Base-by-base conservation (phyloP, 37 sponge, comb jelly and placozoan species). In the Eunapius fragilis region DNA sequence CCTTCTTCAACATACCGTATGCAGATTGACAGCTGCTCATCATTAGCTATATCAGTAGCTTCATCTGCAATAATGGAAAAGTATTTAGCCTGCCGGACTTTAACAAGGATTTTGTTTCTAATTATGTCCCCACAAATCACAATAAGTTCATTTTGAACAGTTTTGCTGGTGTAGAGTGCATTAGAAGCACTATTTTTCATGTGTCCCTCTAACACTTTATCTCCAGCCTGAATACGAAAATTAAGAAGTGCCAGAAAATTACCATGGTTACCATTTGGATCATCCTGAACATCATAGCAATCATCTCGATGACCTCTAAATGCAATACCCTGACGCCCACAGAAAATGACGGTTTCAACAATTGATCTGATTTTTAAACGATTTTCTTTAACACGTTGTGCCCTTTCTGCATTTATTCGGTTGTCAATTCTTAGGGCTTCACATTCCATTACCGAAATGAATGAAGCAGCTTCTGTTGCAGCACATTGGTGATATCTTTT, bases 51-150 rank as follows among this genome's bases (percentile, higher is more conserved):
- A 80, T 92, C 86, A 26, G 93, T 85, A 26, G 85, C 94, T 68
- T 90, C 94, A 90, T 94, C 94, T 68, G 93, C 89, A 67, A 93
- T 86, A 10, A 93, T 68, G 36, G 91, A 85, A 70, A 94, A 94
- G 11, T 31, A 82, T 28, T 72, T n/a, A n/a, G 91, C 91, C 38
- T 75, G 32, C 28, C 71, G 68, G n/a, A 85, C 72, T 35, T 70
- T 83, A 37, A 26, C 32, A 0, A 91, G 85, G 35, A 90, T 87
- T 41, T 87, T 87, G 32, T 70, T 38, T n/a, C 79, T 77, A 33
- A 90, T 87, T 17, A 84, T 45, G 37, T 87, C 74, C 31, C 88
- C 88, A 50, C n/a, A 77, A 45, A 94, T 49, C 12, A 13, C 58
- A 81, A 94, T 90, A 33, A 94, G n/a, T 67, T 94, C 83, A 77